Evolutionary conservation across 2,888 invertebrate genomes (phyloP), one percentile per base, ranked within the genome.

Genomic region (Leptogaster cylindrica): DNA sequence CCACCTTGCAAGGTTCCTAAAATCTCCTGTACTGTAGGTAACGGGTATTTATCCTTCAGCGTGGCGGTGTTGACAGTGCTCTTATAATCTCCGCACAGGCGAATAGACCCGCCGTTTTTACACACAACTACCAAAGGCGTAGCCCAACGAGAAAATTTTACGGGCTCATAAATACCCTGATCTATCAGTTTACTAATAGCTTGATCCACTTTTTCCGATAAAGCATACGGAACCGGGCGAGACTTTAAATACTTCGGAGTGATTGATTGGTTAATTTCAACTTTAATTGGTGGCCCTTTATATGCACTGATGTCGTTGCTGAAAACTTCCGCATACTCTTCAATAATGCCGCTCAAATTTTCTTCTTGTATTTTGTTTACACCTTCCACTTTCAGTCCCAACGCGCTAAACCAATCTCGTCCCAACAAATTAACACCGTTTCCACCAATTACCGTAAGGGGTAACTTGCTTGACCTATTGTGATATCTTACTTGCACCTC

Each of bases 1-100:
- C 77, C 76, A 36, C 74, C 75, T 63, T 68, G 66, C 23, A 75
- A 73, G 31, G 48, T 68, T 16, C 66, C 55, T 10, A 71, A 23
- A 2, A 48, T 8, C 6, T 48, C 41, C 7, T 41, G 14, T 41
- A 41, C 8, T 2, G 41, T 16, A 2, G 41, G 41, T 2, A 41
- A 16, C 3, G 14, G 41, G 7, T 16, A 39, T 1, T 4, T 16
- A 3, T 41, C 16, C 14, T 1, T 2, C 2, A 8, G 16, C 6
- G n/a, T 18, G 6, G 23, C 23, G 16, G 16, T 48, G 28, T 51
- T 51, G 1, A 51, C 1, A 8, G 51, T 51, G 10, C 12, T 3
- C 10, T 46, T 46, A 7, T 46, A 46, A 10, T 46, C 46, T 7
- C 46, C 46, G 10, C 46, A 46, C 3, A 46, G 18, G 3, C 46